phyloP scores from a whole-genome alignment of 1,140 invertebrate genomes.

The Aleiodes sp. region DNA sequence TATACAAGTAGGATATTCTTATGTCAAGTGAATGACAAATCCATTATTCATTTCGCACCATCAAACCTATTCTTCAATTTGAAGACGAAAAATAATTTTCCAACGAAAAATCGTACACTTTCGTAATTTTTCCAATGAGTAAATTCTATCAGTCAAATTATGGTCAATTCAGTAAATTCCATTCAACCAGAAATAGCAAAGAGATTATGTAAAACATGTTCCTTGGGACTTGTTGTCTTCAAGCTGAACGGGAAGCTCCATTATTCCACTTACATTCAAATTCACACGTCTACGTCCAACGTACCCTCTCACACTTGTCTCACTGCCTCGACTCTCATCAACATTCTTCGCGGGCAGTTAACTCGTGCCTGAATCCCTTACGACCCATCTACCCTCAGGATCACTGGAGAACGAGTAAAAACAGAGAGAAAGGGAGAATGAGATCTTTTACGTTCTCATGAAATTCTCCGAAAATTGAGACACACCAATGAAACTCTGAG shows the following conservation, averaged over 20 bases:
- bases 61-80: no score
- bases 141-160: no score
- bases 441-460: not conserved
- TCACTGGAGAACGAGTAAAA: not conserved
- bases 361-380: conserved; percentile 35
- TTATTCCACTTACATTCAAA: conserved; percentile 32
- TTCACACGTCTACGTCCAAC: conserved; percentile 24
- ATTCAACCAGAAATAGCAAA: not conserved
- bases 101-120: no score
- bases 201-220: not conserved
- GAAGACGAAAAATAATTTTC: no score
- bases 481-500: not conserved
- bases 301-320: not conserved
- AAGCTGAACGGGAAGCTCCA: not conserved
- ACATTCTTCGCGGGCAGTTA: conserved; percentile 42
- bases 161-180: not conserved
- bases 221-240: not conserved
- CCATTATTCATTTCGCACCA: no score
- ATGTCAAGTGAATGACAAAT: no score
- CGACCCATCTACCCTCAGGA: not conserved
- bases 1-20: no score
- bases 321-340: conserved; percentile 39
- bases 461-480: conserved; percentile 3
- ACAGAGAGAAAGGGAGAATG: not conserved
- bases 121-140: no score